phyloP scores from a whole-genome alignment of 2,113 vertebrate species.

The Ctenomys sociabilis region DNA sequence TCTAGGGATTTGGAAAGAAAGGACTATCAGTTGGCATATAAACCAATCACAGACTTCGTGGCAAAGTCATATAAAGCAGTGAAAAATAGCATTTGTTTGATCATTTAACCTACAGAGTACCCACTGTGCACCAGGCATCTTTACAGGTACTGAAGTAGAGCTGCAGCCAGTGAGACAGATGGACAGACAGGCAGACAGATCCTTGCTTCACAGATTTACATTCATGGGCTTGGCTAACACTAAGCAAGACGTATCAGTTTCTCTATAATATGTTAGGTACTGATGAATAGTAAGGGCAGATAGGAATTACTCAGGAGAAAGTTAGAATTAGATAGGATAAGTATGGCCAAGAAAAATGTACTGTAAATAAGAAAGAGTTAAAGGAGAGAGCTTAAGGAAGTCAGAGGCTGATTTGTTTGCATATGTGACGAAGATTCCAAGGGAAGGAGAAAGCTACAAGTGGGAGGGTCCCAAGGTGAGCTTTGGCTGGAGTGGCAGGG shows the following conservation, averaged over 20 bases:
- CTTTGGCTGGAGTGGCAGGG: not conserved
- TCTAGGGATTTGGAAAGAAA: not conserved
- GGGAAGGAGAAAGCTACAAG: not conserved
- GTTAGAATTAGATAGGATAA: not conserved
- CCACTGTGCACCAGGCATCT: not conserved
- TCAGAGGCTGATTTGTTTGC: not conserved
- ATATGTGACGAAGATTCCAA: not conserved
- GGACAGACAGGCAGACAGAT: not conserved
- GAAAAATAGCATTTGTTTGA: not conserved
- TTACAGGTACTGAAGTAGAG: not conserved
- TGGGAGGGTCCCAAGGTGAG: too few species aligned
- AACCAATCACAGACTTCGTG: not conserved
- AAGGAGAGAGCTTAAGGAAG: not conserved
- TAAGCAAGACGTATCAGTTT: not conserved
- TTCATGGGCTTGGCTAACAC: not conserved
- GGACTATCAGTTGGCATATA: not conserved
- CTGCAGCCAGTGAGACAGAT: not conserved
- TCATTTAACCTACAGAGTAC: not conserved
- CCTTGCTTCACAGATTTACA: not conserved
- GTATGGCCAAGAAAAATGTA: not conserved
- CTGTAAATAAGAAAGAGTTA: not conserved
- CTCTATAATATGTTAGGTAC: not conserved
- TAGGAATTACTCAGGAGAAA: not conserved
- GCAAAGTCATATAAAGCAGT: not conserved
- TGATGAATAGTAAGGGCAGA: not conserved